Conservation (phyloP, 2,888 invertebrate genomes). For the Odontocerum albicorne region DNA sequence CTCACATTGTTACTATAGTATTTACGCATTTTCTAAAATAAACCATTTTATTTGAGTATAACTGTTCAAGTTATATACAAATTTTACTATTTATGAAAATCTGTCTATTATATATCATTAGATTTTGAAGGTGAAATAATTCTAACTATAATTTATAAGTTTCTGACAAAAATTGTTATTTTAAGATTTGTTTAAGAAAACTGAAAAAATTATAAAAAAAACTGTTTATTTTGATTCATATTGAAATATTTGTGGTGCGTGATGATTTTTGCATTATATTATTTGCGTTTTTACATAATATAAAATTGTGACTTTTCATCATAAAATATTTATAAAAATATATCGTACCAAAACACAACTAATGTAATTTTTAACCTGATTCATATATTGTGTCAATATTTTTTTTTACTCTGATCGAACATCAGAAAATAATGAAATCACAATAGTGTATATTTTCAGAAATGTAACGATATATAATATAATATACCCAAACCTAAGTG, state of each 20-base stretch:
- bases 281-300: conserved; percentile 21
- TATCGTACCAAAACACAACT: too few relatives aligned
- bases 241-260: conserved; percentile 25
- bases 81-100: too few relatives aligned
- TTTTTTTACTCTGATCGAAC: neutral
- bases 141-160: conserved; percentile 21
- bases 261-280: conserved; percentile 22
- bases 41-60: too few relatives aligned
- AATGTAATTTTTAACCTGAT: too few relatives aligned
- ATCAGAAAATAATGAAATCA: neutral
- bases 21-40: too few relatives aligned
- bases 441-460: neutral
- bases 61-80: too few relatives aligned
- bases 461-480: neutral
- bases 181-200: conserved; percentile 28
- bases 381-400: neutral
- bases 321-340: conserved; percentile 21
- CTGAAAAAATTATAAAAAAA: conserved; percentile 17
- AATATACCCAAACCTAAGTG: conserved; percentile 17
- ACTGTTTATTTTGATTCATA: conserved; percentile 21
- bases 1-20: too few relatives aligned
- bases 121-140: conserved; percentile 19
- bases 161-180: conserved; percentile 23
- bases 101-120: too few relatives aligned
- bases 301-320: conserved; percentile 16